Evolutionary conservation across 2,113 vertebrate species (phyloP).

Genomic region (Nannospalax galili): DNA sequence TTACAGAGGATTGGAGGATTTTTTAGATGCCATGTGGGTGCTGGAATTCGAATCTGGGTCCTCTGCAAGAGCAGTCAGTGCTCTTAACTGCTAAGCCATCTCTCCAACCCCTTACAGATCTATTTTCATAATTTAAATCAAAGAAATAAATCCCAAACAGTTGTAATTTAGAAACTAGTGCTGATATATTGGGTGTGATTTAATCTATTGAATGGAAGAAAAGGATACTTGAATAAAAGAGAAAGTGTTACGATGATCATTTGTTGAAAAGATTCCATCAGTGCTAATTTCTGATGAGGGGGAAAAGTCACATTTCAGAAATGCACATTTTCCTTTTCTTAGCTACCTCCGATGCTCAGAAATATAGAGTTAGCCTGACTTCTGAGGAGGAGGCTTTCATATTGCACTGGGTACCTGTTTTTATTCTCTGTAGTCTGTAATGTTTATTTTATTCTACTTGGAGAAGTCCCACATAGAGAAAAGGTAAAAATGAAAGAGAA

Average conservation of each 20-base stretch:
- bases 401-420: background rate
- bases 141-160: background rate
- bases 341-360: background rate
- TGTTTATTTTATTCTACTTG: background rate
- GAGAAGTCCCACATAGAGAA: background rate
- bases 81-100: no score
- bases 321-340: background rate
- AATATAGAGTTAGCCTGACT: background rate
- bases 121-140: slow-evolving; percentile 37
- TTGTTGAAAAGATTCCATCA: background rate
- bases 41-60: no score
- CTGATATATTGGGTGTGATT: background rate
- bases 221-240: background rate
- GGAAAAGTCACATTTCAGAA: background rate
- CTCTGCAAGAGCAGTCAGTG: no score
- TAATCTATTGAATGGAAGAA: background rate
- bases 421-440: background rate
- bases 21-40: no score
- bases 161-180: background rate
- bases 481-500: background rate
- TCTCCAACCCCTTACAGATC: no score
- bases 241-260: background rate
- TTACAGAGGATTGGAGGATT: no score
- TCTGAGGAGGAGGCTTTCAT: background rate
- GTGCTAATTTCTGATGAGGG: background rate